Conservation (phyloP, 2,888 invertebrate genomes). For the Calameuta filiformis region DNA sequence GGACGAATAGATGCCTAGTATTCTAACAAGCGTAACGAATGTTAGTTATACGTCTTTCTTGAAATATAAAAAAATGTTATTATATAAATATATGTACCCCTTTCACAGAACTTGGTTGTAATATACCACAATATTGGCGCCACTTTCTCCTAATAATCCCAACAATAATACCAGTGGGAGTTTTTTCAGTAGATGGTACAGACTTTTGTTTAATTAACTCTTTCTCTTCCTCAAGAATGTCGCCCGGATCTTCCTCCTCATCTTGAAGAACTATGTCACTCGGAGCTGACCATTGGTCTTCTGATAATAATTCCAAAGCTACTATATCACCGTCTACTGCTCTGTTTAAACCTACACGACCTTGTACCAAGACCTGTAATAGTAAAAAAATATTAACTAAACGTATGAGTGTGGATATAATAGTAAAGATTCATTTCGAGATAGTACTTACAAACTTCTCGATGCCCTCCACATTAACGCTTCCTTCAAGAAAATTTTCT, state of each 20-base stretch:
- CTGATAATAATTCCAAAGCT: constrained; percentile 88
- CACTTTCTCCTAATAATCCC: constrained; percentile 96
- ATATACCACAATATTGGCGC: constrained; percentile 97
- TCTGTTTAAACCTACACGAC: constrained; percentile 86
- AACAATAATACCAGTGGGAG: constrained; percentile 81
- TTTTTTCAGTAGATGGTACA: constrained; percentile 42
- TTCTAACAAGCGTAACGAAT: constrained; percentile 49
- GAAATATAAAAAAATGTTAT: not conserved
- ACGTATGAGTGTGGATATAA: not conserved
- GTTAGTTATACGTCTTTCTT: not conserved
- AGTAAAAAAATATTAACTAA: constrained; percentile 10
- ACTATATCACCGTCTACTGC: constrained; percentile 96
- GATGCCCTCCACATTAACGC: constrained; percentile 81
- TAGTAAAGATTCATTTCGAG: not conserved
- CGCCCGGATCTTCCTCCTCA: constrained; percentile 78
- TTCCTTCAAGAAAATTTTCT: constrained; percentile 95
- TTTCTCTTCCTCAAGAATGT: constrained; percentile 74
- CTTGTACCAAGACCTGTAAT: constrained; percentile 83
- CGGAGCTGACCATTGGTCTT: constrained; percentile 91
- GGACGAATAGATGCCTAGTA: constrained; percentile 87
- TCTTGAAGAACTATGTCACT: constrained; percentile 86
- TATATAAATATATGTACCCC: constrained; percentile 64
- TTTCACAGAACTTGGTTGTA: constrained; percentile 81
- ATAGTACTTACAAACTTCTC: constrained; percentile 78
- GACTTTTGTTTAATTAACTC: constrained; percentile 49